These are phyloP conservation scores for Mantis religiosa DNA, from an alignment of 2,888 invertebrate species.

Conservation along the genomic window DNA sequence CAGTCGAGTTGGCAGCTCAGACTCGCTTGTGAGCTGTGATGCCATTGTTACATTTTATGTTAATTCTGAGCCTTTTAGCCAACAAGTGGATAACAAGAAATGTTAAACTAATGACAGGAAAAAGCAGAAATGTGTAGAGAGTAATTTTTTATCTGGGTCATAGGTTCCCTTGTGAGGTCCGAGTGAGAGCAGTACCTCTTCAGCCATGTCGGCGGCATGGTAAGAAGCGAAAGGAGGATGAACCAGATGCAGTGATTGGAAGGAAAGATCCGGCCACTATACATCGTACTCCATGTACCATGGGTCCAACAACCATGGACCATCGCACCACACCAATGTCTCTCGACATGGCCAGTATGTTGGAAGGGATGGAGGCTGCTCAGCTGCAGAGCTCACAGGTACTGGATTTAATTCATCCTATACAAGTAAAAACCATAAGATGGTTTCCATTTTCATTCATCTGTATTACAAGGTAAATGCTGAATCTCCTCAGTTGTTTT, in stretches of 20 bases:
- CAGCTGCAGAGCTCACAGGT: slow-evolving; percentile 82
- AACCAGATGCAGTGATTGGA: slow-evolving; percentile 48
- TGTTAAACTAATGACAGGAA: no score
- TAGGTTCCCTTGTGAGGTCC: slow-evolving; percentile 82
- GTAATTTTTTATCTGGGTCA: slow-evolving; percentile 36
- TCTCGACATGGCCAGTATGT: slow-evolving; percentile 71
- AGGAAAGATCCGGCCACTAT: slow-evolving; percentile 41
- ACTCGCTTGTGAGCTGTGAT: no score
- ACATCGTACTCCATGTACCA: slow-evolving; percentile 23
- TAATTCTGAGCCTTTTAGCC: no score
- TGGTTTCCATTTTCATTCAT: no score
- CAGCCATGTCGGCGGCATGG: slow-evolving; percentile 77
- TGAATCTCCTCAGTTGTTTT: no score
- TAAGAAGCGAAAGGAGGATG: slow-evolving; percentile 73
- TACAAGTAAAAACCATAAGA: no score
- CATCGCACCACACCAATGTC: slow-evolving; percentile 52
- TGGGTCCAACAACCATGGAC: slow-evolving; percentile 36
- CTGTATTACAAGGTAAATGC: no score
- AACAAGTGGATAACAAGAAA: no score
- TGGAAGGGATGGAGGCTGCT: slow-evolving; percentile 69
- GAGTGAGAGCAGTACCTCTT: slow-evolving; percentile 78
- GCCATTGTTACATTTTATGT: no score
- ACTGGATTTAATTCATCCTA: not conserved
- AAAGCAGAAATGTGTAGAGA: no score
- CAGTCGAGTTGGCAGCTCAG: no score